A percentile compares a stretch with the other conserved stretches of the same genome.
Evolutionary conservation across 1,140 invertebrate species (phyloP).

Genomic region (Eumeta japonica): DNA sequence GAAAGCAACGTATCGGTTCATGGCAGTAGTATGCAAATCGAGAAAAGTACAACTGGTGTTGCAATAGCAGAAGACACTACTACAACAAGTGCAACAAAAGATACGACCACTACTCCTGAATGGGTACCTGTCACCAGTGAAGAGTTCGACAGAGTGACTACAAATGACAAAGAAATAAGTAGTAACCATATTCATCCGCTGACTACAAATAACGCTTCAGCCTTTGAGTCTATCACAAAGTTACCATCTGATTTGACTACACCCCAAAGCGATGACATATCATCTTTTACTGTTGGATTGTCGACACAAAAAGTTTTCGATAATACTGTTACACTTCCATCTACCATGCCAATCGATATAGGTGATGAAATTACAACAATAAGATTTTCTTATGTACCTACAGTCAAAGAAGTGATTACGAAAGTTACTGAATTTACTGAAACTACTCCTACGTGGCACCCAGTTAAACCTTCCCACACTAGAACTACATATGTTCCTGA

Average conservation of each 20-base stretch:
- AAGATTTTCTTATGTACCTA: constrained; percentile 42
- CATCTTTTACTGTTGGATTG: too few species aligned
- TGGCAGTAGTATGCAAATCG: constrained; percentile 28
- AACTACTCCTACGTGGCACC: constrained; percentile 21
- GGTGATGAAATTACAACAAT: constrained; percentile 49
- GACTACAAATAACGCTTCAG: constrained; percentile 31
- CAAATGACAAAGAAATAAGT: constrained; percentile 20
- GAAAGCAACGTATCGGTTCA: constrained; percentile 41
- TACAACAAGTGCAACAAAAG: constrained; percentile 9
- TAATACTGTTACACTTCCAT: neutral
- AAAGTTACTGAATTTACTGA: constrained; percentile 16
- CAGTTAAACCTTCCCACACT: constrained; percentile 26
- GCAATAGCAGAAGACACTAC: constrained; percentile 6
- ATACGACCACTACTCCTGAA: constrained; percentile 14
- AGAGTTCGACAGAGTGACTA: constrained; percentile 17
- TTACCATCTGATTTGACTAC: constrained; percentile 39
- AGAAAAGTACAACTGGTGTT: constrained; percentile 18
- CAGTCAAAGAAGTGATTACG: constrained; percentile 21
- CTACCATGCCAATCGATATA: constrained; percentile 16
- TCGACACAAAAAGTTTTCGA: too few species aligned
- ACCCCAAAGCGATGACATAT: constrained; percentile 30
- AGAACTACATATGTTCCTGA: constrained; percentile 27
- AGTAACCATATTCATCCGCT: constrained; percentile 24
- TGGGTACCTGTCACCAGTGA: constrained; percentile 27
- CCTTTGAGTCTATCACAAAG: constrained; percentile 50